Percentiles rank a stretch among this genome's conserved stretches.
phyloP scores from a whole-genome alignment of 2,113 vertebrate species.

The Corythoichthys haematopterus region DNA sequence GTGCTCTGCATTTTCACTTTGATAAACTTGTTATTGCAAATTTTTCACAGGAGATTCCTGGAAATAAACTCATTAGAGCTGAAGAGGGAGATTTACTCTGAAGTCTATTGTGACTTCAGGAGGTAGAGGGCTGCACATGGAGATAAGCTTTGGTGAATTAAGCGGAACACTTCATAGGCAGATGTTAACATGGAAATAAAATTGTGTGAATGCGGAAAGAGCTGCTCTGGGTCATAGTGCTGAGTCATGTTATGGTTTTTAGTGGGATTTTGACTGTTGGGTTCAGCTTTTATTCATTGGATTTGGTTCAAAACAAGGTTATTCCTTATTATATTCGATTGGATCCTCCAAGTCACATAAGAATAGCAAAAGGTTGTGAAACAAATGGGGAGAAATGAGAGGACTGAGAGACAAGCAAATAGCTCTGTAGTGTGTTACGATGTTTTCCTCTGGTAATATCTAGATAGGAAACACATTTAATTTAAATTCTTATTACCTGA shows the following conservation, averaged over 20 bases:
- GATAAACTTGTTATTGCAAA: slow-evolving; percentile 16
- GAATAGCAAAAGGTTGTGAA: background rate
- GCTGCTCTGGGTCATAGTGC: slow-evolving; percentile 1
- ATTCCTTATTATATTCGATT: background rate
- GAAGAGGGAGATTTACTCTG: slow-evolving; percentile 20
- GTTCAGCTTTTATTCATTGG: background rate
- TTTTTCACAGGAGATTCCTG: slow-evolving; percentile 16
- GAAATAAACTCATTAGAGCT: slow-evolving; percentile 24
- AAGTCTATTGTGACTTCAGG: slow-evolving; percentile 19
- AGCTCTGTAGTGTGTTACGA: background rate
- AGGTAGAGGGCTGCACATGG: slow-evolving; percentile 8
- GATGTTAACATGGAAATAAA: slow-evolving; percentile 10
- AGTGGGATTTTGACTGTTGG: background rate
- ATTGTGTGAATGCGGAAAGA: background rate
- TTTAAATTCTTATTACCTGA: slow-evolving; percentile 9
- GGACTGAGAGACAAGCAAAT: background rate
- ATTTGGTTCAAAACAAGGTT: background rate
- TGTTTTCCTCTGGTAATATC: slow-evolving; percentile 5
- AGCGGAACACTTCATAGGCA: slow-evolving; percentile 11
- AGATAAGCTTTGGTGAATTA: slow-evolving; percentile 24
- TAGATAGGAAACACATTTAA: slow-evolving; percentile 10
- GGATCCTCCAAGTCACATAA: background rate
- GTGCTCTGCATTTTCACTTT: background rate
- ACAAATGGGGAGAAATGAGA: background rate
- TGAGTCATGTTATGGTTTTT: background rate